These are phyloP conservation scores for Zaprionus obscuricornis DNA, from an alignment of 2,888 invertebrate species.

Conservation along the genomic window DNA sequence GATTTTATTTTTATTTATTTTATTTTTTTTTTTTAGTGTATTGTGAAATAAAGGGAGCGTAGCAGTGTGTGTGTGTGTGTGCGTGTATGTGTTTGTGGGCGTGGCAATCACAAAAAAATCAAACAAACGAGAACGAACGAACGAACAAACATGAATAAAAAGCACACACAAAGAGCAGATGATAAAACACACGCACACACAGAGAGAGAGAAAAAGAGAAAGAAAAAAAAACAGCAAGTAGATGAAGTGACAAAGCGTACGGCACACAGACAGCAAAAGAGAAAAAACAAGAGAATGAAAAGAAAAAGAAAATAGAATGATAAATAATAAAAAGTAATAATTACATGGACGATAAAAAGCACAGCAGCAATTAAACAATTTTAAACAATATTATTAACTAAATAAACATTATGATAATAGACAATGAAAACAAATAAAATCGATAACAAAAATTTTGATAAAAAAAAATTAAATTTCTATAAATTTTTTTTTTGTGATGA, in stretches of 20 bases:
- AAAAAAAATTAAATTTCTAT: too few species aligned
- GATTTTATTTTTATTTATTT: constrained; percentile 15
- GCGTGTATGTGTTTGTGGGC: constrained; percentile 35
- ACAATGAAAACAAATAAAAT: too few species aligned
- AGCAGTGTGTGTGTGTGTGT: constrained; percentile 24
- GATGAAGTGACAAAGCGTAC: constrained; percentile 42
- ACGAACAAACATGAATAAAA: constrained; percentile 47
- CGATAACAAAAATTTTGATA: too few species aligned
- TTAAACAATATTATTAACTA: too few species aligned
- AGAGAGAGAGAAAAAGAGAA: constrained; percentile 40
- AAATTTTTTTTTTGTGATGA: too few species aligned
- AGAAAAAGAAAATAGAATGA: background rate
- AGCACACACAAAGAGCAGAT: constrained; percentile 45
- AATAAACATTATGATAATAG: too few species aligned
- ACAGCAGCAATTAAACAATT: background rate
- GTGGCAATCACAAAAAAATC: constrained; percentile 61
- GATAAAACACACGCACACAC: constrained; percentile 40
- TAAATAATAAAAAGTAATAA: constrained; percentile 9
- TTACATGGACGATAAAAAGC: constrained; percentile 6
- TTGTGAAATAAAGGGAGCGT: constrained; percentile 38
- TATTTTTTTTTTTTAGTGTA: constrained; percentile 31
- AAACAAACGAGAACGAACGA: constrained; percentile 47
- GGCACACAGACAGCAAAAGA: constrained; percentile 13
- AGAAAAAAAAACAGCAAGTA: constrained; percentile 57
- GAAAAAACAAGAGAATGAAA: constrained; percentile 6